Evolutionary conservation across 2,113 vertebrate genomes (phyloP), one percentile per base, ranked within the genome.

Genomic region (Eulemur macaco): DNA sequence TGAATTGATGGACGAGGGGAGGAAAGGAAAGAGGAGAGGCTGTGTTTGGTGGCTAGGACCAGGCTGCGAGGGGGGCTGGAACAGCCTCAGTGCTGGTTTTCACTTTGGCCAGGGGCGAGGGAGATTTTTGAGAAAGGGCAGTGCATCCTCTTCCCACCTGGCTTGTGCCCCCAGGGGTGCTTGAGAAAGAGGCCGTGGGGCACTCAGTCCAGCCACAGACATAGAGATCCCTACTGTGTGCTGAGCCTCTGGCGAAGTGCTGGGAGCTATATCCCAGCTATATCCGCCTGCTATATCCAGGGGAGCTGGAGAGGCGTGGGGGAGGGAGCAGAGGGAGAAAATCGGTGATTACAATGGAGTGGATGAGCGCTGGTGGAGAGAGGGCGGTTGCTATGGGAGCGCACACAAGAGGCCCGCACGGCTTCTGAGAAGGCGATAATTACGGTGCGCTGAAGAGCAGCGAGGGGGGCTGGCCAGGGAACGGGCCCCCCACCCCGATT

Each of bases 331-430:
- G 95, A 50, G 60, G 90, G 86, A 86, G 95, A 21, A 29, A 84
- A 71, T 42, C 78, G 17, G 86, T 77, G 97, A 74, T 86, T 63
- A 97, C 96, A 89, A 86, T 93, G 89, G 95, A 80, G 95, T 66
- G 91, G 93, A n/a, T 86, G 96, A 88, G 90, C 6, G 93, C 34
- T 23, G 88, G 77, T 77, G 85, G 92, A 92, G 96, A 71, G 91
- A 23, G 73, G 37, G 89, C 96, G 92, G 97, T 97, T 98, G 97
- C 97, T 92, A 98, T 98, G 97, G 97, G 93, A 98, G 97, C 97
- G 4, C 60, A 80, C 56, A 83, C 87, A 64, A 90, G 96, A 97
- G 97, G 94, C 93, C 60, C 8, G 84, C 93, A 50, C 2, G 14
- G 20, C 58, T 50, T 74, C 95, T 68, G 94, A 80, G 91, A 91